Conservation (phyloP, 2,113 vertebrate genomes). For the Collichthys lucidus region DNA sequence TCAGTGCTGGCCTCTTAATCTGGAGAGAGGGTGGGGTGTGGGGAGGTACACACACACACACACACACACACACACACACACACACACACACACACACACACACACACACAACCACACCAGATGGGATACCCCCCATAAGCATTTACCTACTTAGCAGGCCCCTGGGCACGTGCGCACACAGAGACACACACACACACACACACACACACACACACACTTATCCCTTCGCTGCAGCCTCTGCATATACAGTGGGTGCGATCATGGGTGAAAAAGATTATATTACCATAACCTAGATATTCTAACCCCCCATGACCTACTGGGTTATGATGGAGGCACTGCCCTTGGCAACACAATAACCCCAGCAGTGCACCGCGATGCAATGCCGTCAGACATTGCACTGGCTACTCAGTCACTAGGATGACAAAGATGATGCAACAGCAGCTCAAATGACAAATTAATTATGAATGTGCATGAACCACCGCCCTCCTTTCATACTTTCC, state of each 20-base stretch:
- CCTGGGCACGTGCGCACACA: slow-evolving; percentile 37
- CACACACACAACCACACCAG: too few relatives aligned
- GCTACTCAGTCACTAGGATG: slow-evolving; percentile 28
- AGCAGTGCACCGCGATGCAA: slow-evolving; percentile 16
- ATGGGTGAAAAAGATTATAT: slow-evolving; percentile 75
- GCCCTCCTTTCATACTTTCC: slow-evolving; percentile 23
- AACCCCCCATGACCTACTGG: slow-evolving; percentile 59
- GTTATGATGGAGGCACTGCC: slow-evolving; percentile 40
- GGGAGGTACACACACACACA: slow-evolving; percentile 18
- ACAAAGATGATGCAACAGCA: slow-evolving; percentile 49
- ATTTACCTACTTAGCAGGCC: slow-evolving; percentile 61
- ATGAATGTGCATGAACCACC: slow-evolving; percentile 69
- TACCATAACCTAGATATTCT: slow-evolving; percentile 77
- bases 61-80: slow-evolving; percentile 15
- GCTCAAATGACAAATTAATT: slow-evolving; percentile 73
- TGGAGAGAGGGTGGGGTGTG: slow-evolving; percentile 45
- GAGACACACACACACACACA: not conserved
- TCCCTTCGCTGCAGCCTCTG: slow-evolving; percentile 34
- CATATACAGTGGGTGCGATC: slow-evolving; percentile 65
- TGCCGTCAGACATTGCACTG: not conserved
- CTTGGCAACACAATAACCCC: slow-evolving; percentile 69
- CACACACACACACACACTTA: slow-evolving; percentile 32
- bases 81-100: slow-evolving; percentile 23
- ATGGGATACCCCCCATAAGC: slow-evolving; percentile 48
- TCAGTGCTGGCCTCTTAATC: slow-evolving; percentile 66